Evolutionary conservation across 2,797 vertebrate genomes (phyloP), one percentile per base, ranked within the genome.

Genomic region (Poecilia gillii): DNA sequence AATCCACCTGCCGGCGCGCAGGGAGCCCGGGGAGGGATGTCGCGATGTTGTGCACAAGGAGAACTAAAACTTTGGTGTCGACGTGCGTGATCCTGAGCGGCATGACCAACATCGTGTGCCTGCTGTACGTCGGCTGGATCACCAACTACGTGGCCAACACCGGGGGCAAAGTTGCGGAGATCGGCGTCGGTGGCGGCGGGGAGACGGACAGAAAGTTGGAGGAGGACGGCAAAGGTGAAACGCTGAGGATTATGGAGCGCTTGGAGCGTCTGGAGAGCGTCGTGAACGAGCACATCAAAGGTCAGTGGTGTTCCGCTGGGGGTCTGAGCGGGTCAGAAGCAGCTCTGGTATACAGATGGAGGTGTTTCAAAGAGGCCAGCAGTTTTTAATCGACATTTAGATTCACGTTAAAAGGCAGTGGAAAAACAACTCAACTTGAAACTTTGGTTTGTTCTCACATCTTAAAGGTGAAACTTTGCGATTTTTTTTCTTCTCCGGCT

Each of bases 21-120:
- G 46, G 79, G 53, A 85, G 82, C 84, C 75, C 84, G 71, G 82
- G 97, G 97, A 97, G 97, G 95, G 94, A 96, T 94, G 94, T 95
- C 94, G 97, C 96, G 86, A 99, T 99, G 98, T 96, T 97, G 94
- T 99, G 97, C 96, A 95, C 97, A 93, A 96, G 98, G 95, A 99
- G 98, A 96, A 98, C 97, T 93, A 99, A 99, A 97, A 98, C 98
- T 97, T 98, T 99, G 93, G 97, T 99, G 95, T 99, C 97, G 90
- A 98, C 97, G 81, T 99, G 98, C 89, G 98, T 99, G 90, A 98
- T 99, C 94, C 93, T 99, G 93, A 99, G 98, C 90, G 98, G 98
- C 80, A 97, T 99, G 97, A 99, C 97, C 95, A 99, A 99, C 93
- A 97, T 99, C 91, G 95, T 98, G 82, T 99, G 98, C 87, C 95